Conservation (phyloP, 2,888 invertebrate genomes). For the Poecilobothrus nobilitatus region DNA sequence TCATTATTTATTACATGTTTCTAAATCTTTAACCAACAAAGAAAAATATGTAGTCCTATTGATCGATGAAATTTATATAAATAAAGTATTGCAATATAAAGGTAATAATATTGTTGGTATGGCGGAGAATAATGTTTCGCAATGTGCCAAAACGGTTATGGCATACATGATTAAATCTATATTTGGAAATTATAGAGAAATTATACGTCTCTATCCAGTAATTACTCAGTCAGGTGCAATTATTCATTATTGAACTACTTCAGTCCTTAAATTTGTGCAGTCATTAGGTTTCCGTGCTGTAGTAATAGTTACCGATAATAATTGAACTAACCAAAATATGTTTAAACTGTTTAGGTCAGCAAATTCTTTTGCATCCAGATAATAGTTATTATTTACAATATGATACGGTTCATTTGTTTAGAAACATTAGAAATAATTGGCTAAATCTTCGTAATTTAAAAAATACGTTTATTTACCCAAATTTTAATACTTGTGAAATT, state of each 20-base stretch:
- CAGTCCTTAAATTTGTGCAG: neutral
- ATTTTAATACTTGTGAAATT: constrained; percentile 7
- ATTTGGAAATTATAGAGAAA: neutral
- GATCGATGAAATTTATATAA: too few relatives aligned
- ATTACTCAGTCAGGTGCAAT: neutral
- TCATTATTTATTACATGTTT: too few relatives aligned
- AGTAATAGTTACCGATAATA: constrained; percentile 7
- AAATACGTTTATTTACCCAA: neutral
- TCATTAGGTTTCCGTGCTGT: neutral
- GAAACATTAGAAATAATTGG: constrained; percentile 6
- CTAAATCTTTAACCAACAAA: too few relatives aligned
- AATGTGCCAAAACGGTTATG: neutral
- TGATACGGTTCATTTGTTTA: constrained; percentile 2
- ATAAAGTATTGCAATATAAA: too few relatives aligned
- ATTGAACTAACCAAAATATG: neutral
- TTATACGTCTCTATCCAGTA: neutral
- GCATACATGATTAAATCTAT: constrained; percentile 1
- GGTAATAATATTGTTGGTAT: too few relatives aligned
- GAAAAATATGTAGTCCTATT: too few relatives aligned
- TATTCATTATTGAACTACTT: neutral
- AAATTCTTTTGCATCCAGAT: neutral
- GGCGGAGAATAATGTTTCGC: too few relatives aligned
- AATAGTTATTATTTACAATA: neutral
- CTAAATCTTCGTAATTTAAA: neutral
- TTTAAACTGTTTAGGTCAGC: neutral